Base-by-base conservation (phyloP, 2,888 invertebrate genomes). In the Morpho deidamia region DNA sequence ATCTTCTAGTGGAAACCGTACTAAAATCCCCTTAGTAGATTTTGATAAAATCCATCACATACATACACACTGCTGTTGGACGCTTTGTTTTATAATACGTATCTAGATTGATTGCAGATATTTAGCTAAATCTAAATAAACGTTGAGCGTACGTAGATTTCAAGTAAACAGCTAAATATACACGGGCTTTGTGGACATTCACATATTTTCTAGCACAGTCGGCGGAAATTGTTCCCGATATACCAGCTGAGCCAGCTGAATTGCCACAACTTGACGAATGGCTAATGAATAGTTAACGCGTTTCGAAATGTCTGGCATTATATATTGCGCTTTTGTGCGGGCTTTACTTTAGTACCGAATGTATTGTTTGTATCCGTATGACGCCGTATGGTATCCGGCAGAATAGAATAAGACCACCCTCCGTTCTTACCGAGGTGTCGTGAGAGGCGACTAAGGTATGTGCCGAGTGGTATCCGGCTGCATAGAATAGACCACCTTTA, bases 91-190 rank as follows among this genome's bases (percentile, higher is more conserved):
- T 5, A 23, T 23, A 23, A 23, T 23, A 23, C 5, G 23, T 23
- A 23, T 23, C 3, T 23, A 23, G 23, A 23, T 23, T 23, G 5
- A 14, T 53, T 11, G 47, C 52, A 40, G 32, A 58, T 53, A 42
- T 53, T 53, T 48, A 53, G 44, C 48, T 38, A 54, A 53, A 47
- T 38, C 44, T 51, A 50, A 53, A 53, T 51, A 44, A 47, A 51
- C 51, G 44, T 40, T 40, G n/a, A 42, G 49, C 48, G 46, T 42
- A 47, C 45, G 46, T 33, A 56, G 51, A 42, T 56, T 58, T 56
- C 54, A 53, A 59, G 59, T 56, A 56, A 54, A 56, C 58, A 58
- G 58, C 60, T 58, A 60, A 60, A 58, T 55, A 55, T 55, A 45
- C 54, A 56, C 54, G 47, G 56, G 56, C 61, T 59, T 55, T 61